phyloP scores from a whole-genome alignment of 2,888 invertebrate species.

The Craniophora ligustri region DNA sequence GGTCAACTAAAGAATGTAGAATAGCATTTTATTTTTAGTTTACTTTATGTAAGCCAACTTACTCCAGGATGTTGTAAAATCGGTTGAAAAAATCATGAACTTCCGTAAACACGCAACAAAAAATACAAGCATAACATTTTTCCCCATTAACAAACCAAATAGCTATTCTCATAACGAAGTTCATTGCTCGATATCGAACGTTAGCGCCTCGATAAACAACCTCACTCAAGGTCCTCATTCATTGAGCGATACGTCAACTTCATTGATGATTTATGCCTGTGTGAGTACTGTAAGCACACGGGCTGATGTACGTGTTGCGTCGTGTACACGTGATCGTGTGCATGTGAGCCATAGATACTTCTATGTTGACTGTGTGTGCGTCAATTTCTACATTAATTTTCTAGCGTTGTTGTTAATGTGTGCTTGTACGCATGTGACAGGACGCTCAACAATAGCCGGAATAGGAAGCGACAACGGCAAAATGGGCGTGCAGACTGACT shows the following conservation, averaged over 20 bases:
- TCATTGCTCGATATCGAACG: slow-evolving; percentile 74
- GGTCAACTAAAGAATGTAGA: too few relatives aligned
- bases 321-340: slow-evolving; percentile 21
- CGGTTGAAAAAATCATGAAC: background rate
- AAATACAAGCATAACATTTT: slow-evolving; percentile 27
- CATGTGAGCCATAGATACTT: slow-evolving; percentile 50
- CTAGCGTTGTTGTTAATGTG: slow-evolving; percentile 53
- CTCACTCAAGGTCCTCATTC: slow-evolving; percentile 79
- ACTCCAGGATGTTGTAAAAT: background rate
- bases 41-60: background rate
- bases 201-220: slow-evolving; percentile 69
- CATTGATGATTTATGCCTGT: slow-evolving; percentile 75
- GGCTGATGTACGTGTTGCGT: slow-evolving; percentile 34
- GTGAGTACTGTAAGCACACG: slow-evolving; percentile 53
- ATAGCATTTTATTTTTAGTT: too few relatives aligned
- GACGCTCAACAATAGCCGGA: slow-evolving; percentile 87
- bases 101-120: slow-evolving; percentile 22
- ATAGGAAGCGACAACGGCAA: slow-evolving; percentile 84
- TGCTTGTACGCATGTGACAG: slow-evolving; percentile 77
- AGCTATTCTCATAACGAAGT: slow-evolving; percentile 62
- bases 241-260: slow-evolving; percentile 74
- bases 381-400: slow-evolving; percentile 55
- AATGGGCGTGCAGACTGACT: slow-evolving; percentile 77
- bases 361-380: slow-evolving; percentile 34
- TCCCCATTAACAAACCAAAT: slow-evolving; percentile 35